Evolutionary conservation across 2,797 vertebrate species (phyloP), one percentile per base, ranked within the genome.

Genomic region (Pangasius macronema): DNA sequence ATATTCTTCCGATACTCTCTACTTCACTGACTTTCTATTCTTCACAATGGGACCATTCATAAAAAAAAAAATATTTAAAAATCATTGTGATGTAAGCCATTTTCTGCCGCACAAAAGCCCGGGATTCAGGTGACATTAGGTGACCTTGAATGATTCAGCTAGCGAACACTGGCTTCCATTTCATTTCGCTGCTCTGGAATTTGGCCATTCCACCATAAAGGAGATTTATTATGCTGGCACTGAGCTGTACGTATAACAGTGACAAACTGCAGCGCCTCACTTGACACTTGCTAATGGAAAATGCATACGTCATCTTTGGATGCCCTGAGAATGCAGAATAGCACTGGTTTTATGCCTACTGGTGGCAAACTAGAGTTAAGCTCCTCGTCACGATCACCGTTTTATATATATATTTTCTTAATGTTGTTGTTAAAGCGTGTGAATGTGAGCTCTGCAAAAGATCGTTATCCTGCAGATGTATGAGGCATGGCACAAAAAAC

Each of bases 21-120:
- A 46, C 24, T 27, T 46, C 5, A 73, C 13, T 46, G 42, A 73
- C 79, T 42, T 82, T 67, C 86, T 83, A 65, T 68, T 79, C 27
- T 77, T 51, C 83, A 87, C 51, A 89, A n/a, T 86, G 77, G 63
- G 76, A 84, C 75, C 79, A 84, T 88, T 87, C 75, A 85, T 85
- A 33, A 10, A 77, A 33, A 3, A 55, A 33, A 75, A 24, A 42
- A n/a, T 5, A 24, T 39, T 39, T 39, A 0, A 76, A 49, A 51
- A 81, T 61, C 67, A 68, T 46, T 57, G 67, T 89, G 82, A 89
- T 87, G 68, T 87, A 89, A 82, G 51, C n/a, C 55, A 80, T 86
- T 88, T 75, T 82, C 85, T 90, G 85, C 90, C 90, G 84, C 90
- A 82, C 88, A 91, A 88, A 88, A 89, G 81, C 72, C 65, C 67